These are phyloP conservation scores for Heliothis virescens DNA, from an alignment of 1,140 invertebrate genomes.

Conservation along the genomic window DNA sequence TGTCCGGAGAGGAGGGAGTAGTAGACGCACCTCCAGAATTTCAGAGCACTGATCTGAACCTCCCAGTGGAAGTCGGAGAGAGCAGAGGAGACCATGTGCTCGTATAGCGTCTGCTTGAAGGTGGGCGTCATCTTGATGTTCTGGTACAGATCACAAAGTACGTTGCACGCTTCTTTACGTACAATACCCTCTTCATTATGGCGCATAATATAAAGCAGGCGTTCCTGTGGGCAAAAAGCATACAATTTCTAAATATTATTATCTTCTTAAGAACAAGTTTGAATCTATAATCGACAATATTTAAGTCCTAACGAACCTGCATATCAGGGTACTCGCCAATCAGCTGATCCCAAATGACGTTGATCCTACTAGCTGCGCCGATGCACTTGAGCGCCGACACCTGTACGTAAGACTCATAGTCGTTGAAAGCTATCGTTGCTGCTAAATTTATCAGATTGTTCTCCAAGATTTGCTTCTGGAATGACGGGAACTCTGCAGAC, in stretches of 20 bases:
- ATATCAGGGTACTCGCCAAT: conserved; percentile 86
- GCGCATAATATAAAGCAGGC: conserved; percentile 88
- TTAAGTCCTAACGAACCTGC: conserved; percentile 81
- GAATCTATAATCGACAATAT: too few species aligned
- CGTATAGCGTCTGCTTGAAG: conserved; percentile 84
- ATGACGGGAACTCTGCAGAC: conserved; percentile 91
- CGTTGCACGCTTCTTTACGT: conserved; percentile 89
- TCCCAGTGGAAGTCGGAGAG: conserved; percentile 92
- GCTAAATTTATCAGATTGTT: conserved; percentile 89
- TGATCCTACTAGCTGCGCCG: conserved; percentile 88
- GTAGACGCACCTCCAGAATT: conserved; percentile 91
- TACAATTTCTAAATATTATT: not conserved
- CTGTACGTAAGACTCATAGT: conserved; percentile 91
- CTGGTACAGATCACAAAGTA: conserved; percentile 89
- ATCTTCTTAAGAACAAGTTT: too few species aligned
- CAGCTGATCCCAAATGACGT: conserved; percentile 89
- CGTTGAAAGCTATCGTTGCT: conserved; percentile 88
- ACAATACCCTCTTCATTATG: conserved; percentile 92
- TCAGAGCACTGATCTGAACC: conserved; percentile 90
- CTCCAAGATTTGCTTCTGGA: conserved; percentile 90
- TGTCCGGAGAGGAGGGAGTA: conserved; percentile 89
- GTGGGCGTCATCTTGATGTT: conserved; percentile 87
- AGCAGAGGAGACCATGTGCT: conserved; percentile 88
- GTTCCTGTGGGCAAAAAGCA: conserved; percentile 85
- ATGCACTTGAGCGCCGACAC: conserved; percentile 91